Base-by-base conservation (phyloP, 2,113 vertebrate genomes). In the Murina feae region DNA sequence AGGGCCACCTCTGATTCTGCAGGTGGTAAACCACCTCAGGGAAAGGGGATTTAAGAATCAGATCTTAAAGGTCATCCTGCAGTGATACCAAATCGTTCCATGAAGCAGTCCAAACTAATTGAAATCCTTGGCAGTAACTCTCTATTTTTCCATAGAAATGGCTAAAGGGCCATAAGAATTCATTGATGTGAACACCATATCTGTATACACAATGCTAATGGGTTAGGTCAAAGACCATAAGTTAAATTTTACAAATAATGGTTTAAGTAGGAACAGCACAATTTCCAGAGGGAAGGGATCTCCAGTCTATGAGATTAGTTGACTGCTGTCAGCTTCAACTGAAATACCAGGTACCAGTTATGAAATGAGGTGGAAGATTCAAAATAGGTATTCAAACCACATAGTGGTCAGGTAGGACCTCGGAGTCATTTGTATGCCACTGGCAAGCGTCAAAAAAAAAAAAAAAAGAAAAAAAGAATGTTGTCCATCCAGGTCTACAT, bases 61-160 rank as follows among this genome's bases (percentile, higher is more conserved):
- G 83, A 82, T 25, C 53, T 85, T 23, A 51, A 60, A 7, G 17
- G 9, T 80, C 72, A 75, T 87, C 1, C 35, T 74, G 74, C 0
- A 0, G 6, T 1, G 74, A 71, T 4, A 90, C 6, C 42, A 42
- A 92, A 74, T 84, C 90, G 23, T 81, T 93, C 93, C 96, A 49
- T 39, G 32, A 42, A 84, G 13, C 44, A 84, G 51, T 49, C 12
- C 47, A 63, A 75, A 66, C 20, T 66, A 72, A 58, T 51, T 93
- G 81, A 90, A 81, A 98, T 93, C 65, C 75, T 81, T 23, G 47
- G 4, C 39, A 82, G 75, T 2, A 96, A 12, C 10, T 90, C 90
- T 58, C 85, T 87, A 3, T 68, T 79, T 90, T 92, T 47, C 91
- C 42, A 44, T 86, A 96, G 53, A 17, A 95, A 81, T 51, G 23